Evolutionary conservation across 1,140 invertebrate species (phyloP).

Genomic region (Dendrolimus kikuchii): DNA sequence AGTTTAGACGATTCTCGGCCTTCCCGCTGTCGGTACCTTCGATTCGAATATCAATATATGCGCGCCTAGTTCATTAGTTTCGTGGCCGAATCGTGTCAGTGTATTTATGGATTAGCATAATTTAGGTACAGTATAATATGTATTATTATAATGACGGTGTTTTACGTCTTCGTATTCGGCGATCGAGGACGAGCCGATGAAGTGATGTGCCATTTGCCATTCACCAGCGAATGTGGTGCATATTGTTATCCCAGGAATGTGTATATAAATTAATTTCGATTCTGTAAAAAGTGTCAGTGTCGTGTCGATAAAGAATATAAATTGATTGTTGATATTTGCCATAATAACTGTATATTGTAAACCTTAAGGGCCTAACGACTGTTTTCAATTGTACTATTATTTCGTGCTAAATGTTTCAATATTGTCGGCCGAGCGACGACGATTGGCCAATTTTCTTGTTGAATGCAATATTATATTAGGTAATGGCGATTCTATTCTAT

Average conservation of each 20-base stretch:
- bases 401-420: conserved; percentile 35
- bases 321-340: conserved; percentile 68
- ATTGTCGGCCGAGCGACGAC: conserved; percentile 28
- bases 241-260: conserved; percentile 33
- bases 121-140: conserved; percentile 30
- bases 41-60: conserved; percentile 21
- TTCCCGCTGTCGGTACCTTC: conserved; percentile 18
- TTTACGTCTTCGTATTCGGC: conserved; percentile 7
- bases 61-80: conserved; percentile 9
- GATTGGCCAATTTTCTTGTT: conserved; percentile 30
- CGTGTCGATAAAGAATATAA: conserved; percentile 51
- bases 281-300: conserved; percentile 60
- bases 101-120: conserved; percentile 35
- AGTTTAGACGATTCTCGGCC: conserved; percentile 6
- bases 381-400: conserved; percentile 56
- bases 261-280: conserved; percentile 52
- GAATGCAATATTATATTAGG: conserved; percentile 24
- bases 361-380: conserved; percentile 67
- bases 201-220: conserved; percentile 35
- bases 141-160: conserved; percentile 19
- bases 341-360: conserved; percentile 66
- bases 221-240: conserved; percentile 17
- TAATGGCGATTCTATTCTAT: conserved; percentile 3
- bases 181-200: conserved; percentile 27
- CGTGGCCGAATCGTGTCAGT: conserved; percentile 16